Evolutionary conservation across 1,140 invertebrate genomes (phyloP), one percentile per base, ranked within the genome.

Genomic region (Anadara kagoshimensis): DNA sequence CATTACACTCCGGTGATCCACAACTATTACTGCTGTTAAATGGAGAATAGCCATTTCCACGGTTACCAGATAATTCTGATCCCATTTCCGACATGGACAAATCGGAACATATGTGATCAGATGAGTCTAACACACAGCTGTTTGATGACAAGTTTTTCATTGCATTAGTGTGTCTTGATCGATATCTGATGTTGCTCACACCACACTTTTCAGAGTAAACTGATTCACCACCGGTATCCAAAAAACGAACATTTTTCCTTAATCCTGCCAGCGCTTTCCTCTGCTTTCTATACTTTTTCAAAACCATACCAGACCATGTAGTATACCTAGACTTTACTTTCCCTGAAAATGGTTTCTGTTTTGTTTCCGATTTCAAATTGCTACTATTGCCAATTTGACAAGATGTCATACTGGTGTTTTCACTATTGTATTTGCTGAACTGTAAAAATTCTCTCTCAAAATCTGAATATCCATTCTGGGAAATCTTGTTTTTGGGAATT

Each of bases 11-110:
- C n/a, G 73, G 73, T 26, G 73, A 75, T 26, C 63, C 58, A 66
- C 73, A 75, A 70, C 73, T 75, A n/a, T 61, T 75, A 36, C 73
- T 75, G 20, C 73, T 67, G 26, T 67, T 75, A 16, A 75, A 75
- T 54, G 73, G 73, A 36, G 67, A 70, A 51, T 75, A 70, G n/a
- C 73, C 73, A 70, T 75, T 75, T 14, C 62, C 68, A 11, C 73
- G 44, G 36, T 69, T 75, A 36, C 73, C 73, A 26, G 66, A 64
- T 22, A 75, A 43, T 51, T 75, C 73, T 54, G 62, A 59, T 29
- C 56, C 67, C 20, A 75, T 75, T 26, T 69, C 73, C n/a, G 73
- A 51, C 18, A 75, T 70, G 12, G 67, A 68, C 44, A 75, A 75
- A 26, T 75, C 73, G 51, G 54, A 61, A 56, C 73, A 75, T 36